Base-by-base conservation (phyloP, 2,888 invertebrate genomes). In the Anorthoa munda region DNA sequence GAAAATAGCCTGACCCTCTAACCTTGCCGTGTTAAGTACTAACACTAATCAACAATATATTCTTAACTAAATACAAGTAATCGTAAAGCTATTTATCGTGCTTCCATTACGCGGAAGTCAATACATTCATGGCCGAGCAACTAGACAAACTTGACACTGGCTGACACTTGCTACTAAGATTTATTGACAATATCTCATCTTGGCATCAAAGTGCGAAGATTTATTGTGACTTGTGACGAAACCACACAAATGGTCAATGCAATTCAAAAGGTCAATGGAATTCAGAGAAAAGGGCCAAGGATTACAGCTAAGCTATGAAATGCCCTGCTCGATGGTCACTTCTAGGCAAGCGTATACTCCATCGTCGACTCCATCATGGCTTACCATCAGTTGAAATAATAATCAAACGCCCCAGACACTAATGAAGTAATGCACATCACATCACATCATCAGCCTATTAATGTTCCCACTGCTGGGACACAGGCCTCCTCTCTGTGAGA, bases 51-150 rank as follows among this genome's bases (percentile, higher is more conserved):
- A 48, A n/a, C n/a, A 48, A 23, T 45, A 17, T 45, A 46, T 51
- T 46, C 4, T 21, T 45, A 56, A 48, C 15, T 23, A 56, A 65
- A 66, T 21, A 66, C 31, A 48, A 26, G 7, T 39, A 61, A 67
- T 45, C 9, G 2, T 21, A 15, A 56, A 2, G 12, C n/a, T 50
- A 58, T 18, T 11, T 53, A 50, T 58, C 50, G 7, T 31, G 15
- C 51, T 64, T 67, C 45, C 12, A 67, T 66, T 55, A 55, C 56
- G 60, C n/a, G 13, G 31, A 65, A 67, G 60, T 64, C 0, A 65
- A n/a, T 39, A 18, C 15, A 60, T 53, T 71, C 74, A 81, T 51
- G 71, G 82, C 18, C 78, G 63, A 46, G 56, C 1, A 53, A 75
- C 53, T 15, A 51, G 39, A 68, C 56, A 64, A 53, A 78, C 67